A percentile compares a stretch with the other conserved stretches of the same genome.
phyloP scores from a whole-genome alignment of 2,797 vertebrate species.

The Pipistrellus nathusii region DNA sequence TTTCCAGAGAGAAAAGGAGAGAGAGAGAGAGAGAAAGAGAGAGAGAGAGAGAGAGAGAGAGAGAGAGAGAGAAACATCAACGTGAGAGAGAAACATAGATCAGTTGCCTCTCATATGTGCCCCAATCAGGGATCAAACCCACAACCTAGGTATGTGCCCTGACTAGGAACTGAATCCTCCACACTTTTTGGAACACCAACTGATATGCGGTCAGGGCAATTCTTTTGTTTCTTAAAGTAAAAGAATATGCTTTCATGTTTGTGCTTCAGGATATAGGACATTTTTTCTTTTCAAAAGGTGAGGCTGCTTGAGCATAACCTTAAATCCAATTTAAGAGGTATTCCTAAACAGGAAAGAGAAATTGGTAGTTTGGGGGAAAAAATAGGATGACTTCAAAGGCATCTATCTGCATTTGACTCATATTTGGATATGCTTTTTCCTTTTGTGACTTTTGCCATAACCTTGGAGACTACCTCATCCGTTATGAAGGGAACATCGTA shows the following conservation, averaged over 20 bases:
- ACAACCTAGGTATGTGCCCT: not conserved
- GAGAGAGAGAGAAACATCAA: not conserved
- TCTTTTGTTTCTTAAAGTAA: slow-evolving; percentile 51
- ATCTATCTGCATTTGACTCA: not conserved
- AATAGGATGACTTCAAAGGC: not conserved
- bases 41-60: not conserved
- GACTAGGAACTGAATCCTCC: not conserved
- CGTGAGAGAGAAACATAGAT: not conserved
- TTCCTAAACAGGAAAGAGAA: slow-evolving; percentile 38
- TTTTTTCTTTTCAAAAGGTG: slow-evolving; percentile 8
- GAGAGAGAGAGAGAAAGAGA: not conserved
- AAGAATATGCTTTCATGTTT: not conserved
- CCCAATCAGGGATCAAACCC: not conserved
- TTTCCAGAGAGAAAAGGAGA: not conserved
- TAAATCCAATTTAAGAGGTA: slow-evolving; percentile 5
- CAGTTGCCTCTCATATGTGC: not conserved
- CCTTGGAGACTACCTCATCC: slow-evolving; percentile 89
- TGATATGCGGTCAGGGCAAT: not conserved
- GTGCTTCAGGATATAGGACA: not conserved
- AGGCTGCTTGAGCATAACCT: not conserved
- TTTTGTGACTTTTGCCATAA: not conserved
- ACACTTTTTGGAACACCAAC: not conserved
- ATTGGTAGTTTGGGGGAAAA: not conserved
- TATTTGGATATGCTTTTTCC: not conserved
- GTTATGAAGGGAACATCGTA: slow-evolving; percentile 91